Evolutionary conservation across 2,113 vertebrate species (phyloP), one percentile per base, ranked within the genome.

Genomic region (Coryphaenoides rupestris): DNA sequence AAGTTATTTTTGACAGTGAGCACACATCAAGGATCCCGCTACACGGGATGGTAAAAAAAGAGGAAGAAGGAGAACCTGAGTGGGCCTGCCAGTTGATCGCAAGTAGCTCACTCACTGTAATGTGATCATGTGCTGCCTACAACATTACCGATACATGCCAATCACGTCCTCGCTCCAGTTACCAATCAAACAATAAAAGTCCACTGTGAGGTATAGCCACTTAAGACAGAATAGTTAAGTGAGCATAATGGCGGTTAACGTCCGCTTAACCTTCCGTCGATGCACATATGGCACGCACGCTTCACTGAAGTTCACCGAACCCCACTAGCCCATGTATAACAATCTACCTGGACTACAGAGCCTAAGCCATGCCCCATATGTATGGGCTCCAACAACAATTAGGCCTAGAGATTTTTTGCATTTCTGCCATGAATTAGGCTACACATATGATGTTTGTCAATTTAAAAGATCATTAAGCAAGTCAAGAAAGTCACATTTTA

Each of bases 11-110:
- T 58, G 63, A 58, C 24, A 22, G 72, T 46, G 70, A 76, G 75
- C 64, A 61, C 56, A 54, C 63, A 50, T 24, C 75, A 66, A 72
- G 74, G 2, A 69, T 76, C 73, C 45, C 59, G 71, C 61, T 76
- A 33, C 55, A 72, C 21, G 56, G 69, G 74, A 58, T 65, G 33
- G 52, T 50, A 46, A 40, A 40, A 46, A 57, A 72, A 49, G 0
- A 57, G 60, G 70, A 15, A n/a, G n/a, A 58, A 22, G 26, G 21
- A 53, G 16, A 33, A 40, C 13, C 12, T 53, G 15, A n/a, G 15
- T 50, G 16, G 47, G 5, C 13, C 60, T 56, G 28, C 53, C 54
- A 62, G 56, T 66, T 57, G 57, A 67, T 54, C 65, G 64, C 69
- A 68, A 85, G 57, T 65, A 66, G 62, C 66, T 53, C 57, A 19